phyloP scores from a whole-genome alignment of 2,888 invertebrate genomes.

The Dicyrtomina minuta region DNA sequence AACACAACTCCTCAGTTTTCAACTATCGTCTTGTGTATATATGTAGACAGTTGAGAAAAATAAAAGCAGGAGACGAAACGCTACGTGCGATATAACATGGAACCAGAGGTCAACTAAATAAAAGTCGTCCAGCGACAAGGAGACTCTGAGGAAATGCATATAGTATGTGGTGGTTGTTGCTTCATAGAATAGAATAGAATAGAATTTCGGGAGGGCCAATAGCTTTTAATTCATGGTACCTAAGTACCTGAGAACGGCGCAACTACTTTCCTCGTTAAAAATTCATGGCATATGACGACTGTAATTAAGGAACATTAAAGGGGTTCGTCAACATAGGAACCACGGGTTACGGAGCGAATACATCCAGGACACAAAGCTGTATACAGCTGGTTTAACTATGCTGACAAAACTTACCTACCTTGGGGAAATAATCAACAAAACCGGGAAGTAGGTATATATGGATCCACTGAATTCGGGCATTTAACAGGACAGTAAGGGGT shows the following conservation, averaged over 20 bases:
- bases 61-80: no score
- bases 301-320: constrained; percentile 22
- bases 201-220: neutral
- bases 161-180: no score
- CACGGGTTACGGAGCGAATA: neutral
- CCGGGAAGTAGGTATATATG: neutral
- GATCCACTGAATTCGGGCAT: neutral
- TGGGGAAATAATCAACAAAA: neutral
- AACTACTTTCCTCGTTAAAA: constrained; percentile 12
- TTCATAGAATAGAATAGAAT: no score
- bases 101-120: neutral
- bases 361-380: no score
- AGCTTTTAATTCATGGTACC: neutral
- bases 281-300: constrained; percentile 16
- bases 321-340: constrained; percentile 6
- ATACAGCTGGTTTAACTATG: no score
- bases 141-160: constrained; percentile 8
- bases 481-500: neutral
- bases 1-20: no score
- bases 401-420: neutral
- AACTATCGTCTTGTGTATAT: no score
- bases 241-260: neutral
- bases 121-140: neutral
- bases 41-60: no score
- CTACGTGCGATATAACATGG: no score